Evolutionary conservation across 1,140 invertebrate genomes (phyloP).

Genomic region (Patella vulgata): DNA sequence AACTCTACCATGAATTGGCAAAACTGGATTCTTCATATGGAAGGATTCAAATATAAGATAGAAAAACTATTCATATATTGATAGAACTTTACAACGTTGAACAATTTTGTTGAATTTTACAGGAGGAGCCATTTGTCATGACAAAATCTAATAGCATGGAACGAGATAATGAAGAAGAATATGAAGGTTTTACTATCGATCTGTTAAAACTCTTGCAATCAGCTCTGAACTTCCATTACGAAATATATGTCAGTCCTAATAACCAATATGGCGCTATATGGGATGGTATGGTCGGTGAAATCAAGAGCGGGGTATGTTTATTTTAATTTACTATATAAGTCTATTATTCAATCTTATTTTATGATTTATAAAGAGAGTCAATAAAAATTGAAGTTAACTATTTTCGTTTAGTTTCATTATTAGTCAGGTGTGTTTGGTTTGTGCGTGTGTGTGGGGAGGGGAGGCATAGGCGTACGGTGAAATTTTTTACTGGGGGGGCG

Average conservation of each 20-base stretch:
- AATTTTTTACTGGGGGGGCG: too few species aligned
- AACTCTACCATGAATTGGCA: too few species aligned
- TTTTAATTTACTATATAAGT: too few species aligned
- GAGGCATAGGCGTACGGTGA: too few species aligned
- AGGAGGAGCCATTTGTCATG: conserved; percentile 60
- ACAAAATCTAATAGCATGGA: conserved; percentile 6
- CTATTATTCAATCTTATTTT: conserved; percentile 7
- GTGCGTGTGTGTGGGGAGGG: conserved; percentile 3
- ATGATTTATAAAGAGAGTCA: neutral
- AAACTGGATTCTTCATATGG: too few species aligned
- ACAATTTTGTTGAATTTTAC: conserved; percentile 6
- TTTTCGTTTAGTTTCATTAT: conserved; percentile 11
- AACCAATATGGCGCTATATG: conserved; percentile 82
- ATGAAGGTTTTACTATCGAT: conserved; percentile 92
- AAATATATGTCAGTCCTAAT: conserved; percentile 80
- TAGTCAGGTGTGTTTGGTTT: neutral
- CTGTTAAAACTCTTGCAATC: conserved; percentile 84
- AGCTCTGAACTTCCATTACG: conserved; percentile 88
- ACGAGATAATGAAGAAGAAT: conserved; percentile 68
- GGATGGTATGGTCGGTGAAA: conserved; percentile 90
- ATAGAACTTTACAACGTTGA: too few species aligned
- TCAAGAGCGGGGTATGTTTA: conserved; percentile 81
- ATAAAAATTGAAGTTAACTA: neutral
- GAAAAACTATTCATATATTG: too few species aligned
- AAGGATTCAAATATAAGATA: too few species aligned